Base-by-base conservation (phyloP, 2,113 vertebrate genomes). In the Alaudala cheleensis region DNA sequence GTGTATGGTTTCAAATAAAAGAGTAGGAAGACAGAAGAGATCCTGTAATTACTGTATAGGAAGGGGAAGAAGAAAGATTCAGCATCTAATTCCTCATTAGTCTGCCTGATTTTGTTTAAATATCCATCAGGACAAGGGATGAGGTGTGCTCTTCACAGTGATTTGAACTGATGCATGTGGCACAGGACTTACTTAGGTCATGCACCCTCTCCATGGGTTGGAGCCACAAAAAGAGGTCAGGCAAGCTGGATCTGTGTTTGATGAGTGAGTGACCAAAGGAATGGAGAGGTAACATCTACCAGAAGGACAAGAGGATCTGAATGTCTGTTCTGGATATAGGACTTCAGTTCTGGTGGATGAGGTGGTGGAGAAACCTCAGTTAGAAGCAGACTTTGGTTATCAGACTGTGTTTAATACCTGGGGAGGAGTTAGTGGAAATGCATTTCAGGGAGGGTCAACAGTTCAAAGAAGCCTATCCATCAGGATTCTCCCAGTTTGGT, bases 91-190 rank as follows among this genome's bases (percentile, higher is more conserved):
- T 84, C n/a, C 23, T 78, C 15, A 45, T 62, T 23, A 15, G 10
- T 84, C 49, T 84, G 22, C 31, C 15, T 61, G 33, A 31, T n/a
- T 40, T 24, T 34, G 33, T 84, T 67, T n/a, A 74, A 61, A 58
- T 33, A 33, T 67, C 51, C 2, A 2, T 51, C 33, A 66, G 42
- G n/a, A 19, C 1, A 5, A 53, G 31, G 50, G 37, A 34, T 0
- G 2, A 47, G 20, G 19, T n/a, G 6, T 17, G 26, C 16, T 90
- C 19, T 42, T 66, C 7, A 8, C 5, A 13, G 11, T 5, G 2
- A 3, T 54, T 88, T 92, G 31, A 80, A 39, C 29, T 62, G n/a
- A 29, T 29, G 23, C 1, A 3, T 1, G 1, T 61, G 29, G 24
- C n/a, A 39, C 25, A 47, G 37, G 34, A 34, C 4, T 9, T 37